Evolutionary conservation across 2,113 vertebrate genomes (phyloP), one percentile per base, ranked within the genome.

Genomic region (Salminus brasiliensis): DNA sequence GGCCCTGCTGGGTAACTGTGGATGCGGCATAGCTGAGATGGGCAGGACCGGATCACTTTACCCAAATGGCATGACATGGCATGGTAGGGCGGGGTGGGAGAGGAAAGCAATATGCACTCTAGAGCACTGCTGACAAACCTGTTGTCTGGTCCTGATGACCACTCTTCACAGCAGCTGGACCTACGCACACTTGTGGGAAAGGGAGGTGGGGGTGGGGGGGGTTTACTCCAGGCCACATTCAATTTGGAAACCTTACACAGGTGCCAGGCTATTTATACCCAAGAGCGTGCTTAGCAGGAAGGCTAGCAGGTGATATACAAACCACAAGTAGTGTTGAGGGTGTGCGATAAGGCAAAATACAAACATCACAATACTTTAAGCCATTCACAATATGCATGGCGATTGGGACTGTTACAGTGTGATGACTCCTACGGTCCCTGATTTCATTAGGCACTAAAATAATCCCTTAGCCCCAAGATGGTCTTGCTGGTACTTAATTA

Each of bases 31-130:
- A 87, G 90, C 89, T 88, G 83, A 76, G 5, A 2, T 85, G 88
- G 92, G 92, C 88, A 90, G 60, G 91, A 87, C 89, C 73, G 83
- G 91, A 93, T 93, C 91, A 74, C 76, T 85, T 93, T 92, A 92
- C 92, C 75, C 69, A 72, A 76, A 82, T 83, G 68, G 84, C 80
- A 86, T 69, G 72, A 81, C 72, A 39, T 12, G 39, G 72, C 5
- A 73, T 83, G 0, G 62, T 49, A 69, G 86, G 89, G 82, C 65
- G 90, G 84, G 88, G 88, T 39, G 74, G 76, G 75, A 65, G 69
- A 85, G 86, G 83, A 92, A 91, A 88, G 84, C 78, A 84, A 89
- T 81, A 85, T 41, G 74, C 77, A 82, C 82, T 83, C 47, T 84
- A 85, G 83, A 79, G 83, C 55, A 81, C 81, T 76, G 82, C 82